Evolutionary conservation across 2,888 invertebrate genomes (phyloP), one percentile per base, ranked within the genome.

Genomic region (Drosophila peninsularis): DNA sequence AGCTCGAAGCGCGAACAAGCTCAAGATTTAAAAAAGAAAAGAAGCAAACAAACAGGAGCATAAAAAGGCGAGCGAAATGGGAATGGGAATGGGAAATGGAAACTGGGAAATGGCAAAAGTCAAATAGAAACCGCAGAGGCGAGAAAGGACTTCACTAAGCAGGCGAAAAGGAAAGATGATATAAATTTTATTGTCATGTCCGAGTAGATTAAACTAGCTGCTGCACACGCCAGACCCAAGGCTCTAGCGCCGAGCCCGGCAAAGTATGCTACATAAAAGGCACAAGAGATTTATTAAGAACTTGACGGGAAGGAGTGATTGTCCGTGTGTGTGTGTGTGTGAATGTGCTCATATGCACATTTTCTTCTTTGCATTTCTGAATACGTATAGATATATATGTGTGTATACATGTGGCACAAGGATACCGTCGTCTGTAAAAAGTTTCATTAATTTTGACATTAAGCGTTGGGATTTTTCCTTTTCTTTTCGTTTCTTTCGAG

Each of bases 131-230:
- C 80, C 87, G 82, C 82, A 88, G 70, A 78, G 77, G 78, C 83
- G 82, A 79, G 72, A 88, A 88, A 78, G 82, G 83, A 85, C 81
- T 84, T 87, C 72, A 78, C 88, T 84, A 84, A 84, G 82, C 84
- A 74, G 75, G 65, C 60, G 47, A 68, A 76, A 64, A 69, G 74
- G 53, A 74, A 78, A 80, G 78, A 87, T 83, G 86, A 86, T 88
- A 88, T 88, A 88, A 77, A 88, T 88, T 89, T 88, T 84, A 86
- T 84, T 89, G 88, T 88, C 89, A 89, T 89, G 84, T 88, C 88
- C 88, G 84, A 89, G 89, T 87, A 89, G 88, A 88, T 88, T 88
- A 88, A 86, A 88, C 86, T 88, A 83, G 86, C 88, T 86, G 72
- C 80, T 86, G 72, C 80, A 84, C 78, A 69, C 70, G 54, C 24